Evolutionary conservation across 92 coral and sea anemone species (phyloP), one percentile per base, ranked within the genome.

Genomic region (Zoanthus gigantus): DNA sequence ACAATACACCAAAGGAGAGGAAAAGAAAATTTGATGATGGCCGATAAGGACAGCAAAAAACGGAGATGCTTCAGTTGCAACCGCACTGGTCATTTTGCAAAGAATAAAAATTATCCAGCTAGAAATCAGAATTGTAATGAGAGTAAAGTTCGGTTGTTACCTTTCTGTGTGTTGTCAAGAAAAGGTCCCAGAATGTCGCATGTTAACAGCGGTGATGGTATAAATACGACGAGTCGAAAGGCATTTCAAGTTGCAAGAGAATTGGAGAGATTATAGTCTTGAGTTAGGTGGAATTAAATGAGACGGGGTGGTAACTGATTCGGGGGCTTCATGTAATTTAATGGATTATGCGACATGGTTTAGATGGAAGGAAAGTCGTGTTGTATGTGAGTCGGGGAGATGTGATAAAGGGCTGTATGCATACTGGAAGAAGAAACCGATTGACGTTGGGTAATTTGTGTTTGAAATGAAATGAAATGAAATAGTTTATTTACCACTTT

Each of bases 41-140:
- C 28, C 2, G 4, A 13, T 23, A 32, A 17, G 0, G 42, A 37
- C 44, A 69, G 74, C 47, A 18, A 69, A 69, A 2, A 46, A 29
- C 28, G 56, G 0, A 44, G 78, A 15, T 74, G 78, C 4, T 76
- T 18, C 9, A 45, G 23, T 7, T 90, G 90, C 44, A 81, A 74
- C 67, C 31, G 65, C 52, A 74, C 88, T 50, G 93, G 88, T 15
- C 90, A 90, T 67, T 71, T 87, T 17, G 88, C 90, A 2, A 76
- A 82, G 13, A 88, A 90, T 79, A 28, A 9, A 52, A 75, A 37
- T 6, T 87, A 90, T 46, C 88, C 93, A 3, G 93, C 85, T 14
- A 52, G 47, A 23, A 74, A 12, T 45, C 73, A 90, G 32, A 72
- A 28, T 3, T 87, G 90, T 50, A 81, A 68, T 12, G 31, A n/a